phyloP scores from a whole-genome alignment of 2,888 invertebrate species.

The Drosophila formosana region DNA sequence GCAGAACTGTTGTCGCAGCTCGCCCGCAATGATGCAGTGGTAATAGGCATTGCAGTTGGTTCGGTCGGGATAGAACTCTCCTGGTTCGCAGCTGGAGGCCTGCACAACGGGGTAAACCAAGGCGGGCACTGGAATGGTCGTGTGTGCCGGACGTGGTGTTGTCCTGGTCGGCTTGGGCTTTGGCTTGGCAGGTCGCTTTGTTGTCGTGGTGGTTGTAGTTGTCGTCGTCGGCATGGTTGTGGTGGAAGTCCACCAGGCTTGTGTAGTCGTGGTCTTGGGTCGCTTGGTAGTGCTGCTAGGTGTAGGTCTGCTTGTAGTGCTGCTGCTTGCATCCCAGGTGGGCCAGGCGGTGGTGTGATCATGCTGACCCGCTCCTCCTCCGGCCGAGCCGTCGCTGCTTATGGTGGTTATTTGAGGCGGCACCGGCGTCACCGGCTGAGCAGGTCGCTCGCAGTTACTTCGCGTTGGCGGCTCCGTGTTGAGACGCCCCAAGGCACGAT shows the following conservation, averaged over 20 bases:
- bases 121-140: slow-evolving; percentile 85
- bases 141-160: slow-evolving; percentile 65
- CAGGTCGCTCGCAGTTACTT: slow-evolving; percentile 89
- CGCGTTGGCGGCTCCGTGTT: slow-evolving; percentile 86
- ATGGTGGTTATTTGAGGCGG: slow-evolving; percentile 91
- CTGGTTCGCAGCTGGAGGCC: slow-evolving; percentile 85
- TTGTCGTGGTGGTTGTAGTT: slow-evolving; percentile 56
- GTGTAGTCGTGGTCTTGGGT: slow-evolving; percentile 74
- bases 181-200: slow-evolving; percentile 68
- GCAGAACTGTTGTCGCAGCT: slow-evolving; percentile 90
- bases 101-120: slow-evolving; percentile 85
- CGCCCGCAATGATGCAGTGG: slow-evolving; percentile 90
- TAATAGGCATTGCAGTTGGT: slow-evolving; percentile 91
- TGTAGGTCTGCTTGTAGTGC: slow-evolving; percentile 56
- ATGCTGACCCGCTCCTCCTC: slow-evolving; percentile 45
- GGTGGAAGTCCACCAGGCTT: slow-evolving; percentile 85
- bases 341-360: slow-evolving; percentile 82
- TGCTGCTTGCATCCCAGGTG: slow-evolving; percentile 69
- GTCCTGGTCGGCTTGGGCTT: slow-evolving; percentile 68
- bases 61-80: slow-evolving; percentile 87
- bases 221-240: slow-evolving; percentile 35
- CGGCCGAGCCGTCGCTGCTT: slow-evolving; percentile 86
- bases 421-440: slow-evolving; percentile 90
- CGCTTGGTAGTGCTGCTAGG: slow-evolving; percentile 40
- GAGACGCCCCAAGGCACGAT: slow-evolving; percentile 89